Evolutionary conservation across 2,888 invertebrate genomes (phyloP).

Genomic region (Gisinianus flammeolus): DNA sequence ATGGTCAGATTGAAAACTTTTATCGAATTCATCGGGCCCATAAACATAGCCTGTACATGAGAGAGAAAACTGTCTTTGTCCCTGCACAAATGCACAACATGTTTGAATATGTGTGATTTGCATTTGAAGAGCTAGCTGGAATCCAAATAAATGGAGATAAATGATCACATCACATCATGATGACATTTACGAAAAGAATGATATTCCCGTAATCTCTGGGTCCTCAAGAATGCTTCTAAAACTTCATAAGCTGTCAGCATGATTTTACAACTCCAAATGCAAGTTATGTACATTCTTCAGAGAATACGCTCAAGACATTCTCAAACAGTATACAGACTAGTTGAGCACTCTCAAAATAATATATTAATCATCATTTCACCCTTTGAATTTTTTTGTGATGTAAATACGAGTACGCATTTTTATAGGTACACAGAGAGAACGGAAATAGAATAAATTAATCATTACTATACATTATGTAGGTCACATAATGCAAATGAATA

Average conservation of each 20-base stretch:
- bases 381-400: not conserved
- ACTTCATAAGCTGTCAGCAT: not conserved
- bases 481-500: too few species aligned
- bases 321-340: not conserved
- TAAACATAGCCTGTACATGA: not conserved
- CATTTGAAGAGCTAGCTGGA: conserved; percentile 6
- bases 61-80: not conserved
- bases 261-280: not conserved
- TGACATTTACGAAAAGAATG: not conserved
- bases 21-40: conserved; percentile 19
- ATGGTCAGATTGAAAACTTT: conserved; percentile 59
- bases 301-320: not conserved
- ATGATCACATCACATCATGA: not conserved
- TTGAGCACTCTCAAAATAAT: not conserved
- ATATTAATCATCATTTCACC: conserved; percentile 26
- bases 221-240: not conserved
- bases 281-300: conserved; percentile 25
- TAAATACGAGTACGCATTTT: too few species aligned
- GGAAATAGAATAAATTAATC: too few species aligned
- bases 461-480: too few species aligned
- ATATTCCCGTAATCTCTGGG: conserved; percentile 9
- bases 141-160: conserved; percentile 8
- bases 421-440: too few species aligned
- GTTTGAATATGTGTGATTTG: conserved; percentile 41
- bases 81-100: conserved; percentile 34